Base-by-base conservation (phyloP, 2,888 invertebrate species). In the Saturnia pavonia region DNA sequence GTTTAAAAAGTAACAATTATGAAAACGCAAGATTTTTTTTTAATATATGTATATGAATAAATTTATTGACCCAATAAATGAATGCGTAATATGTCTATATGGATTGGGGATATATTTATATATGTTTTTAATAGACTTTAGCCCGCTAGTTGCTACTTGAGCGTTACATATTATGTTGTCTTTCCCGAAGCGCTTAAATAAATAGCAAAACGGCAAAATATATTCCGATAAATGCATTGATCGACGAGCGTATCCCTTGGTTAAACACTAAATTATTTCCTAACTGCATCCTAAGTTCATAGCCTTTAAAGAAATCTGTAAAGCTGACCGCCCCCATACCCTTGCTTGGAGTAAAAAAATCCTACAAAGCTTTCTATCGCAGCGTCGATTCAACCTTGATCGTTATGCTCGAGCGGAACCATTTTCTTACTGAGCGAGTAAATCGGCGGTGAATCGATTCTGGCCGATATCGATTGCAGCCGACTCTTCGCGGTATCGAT, bases 351-450 rank as follows among this genome's bases (percentile, higher is more conserved):
- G 74, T 77, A 70, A 83, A 84, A 80, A 80, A 69, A 76, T 82
- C 83, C 90, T 90, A 89, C 85, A 90, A 91, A 89, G 80, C 83
- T 81, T 54, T 22, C 9, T 82, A 82, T 76, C 71, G 19, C 0
- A 11, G 22, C 65, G 14, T 73, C 70, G 73, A 73, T 79, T 91
- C 90, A 93, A 9, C 89, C 91, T 78, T 91, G 91, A 77, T 91
- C 92, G 72, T 76, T 81, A 73, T 87, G 87, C 60, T 94, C 93
- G 27, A 91, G 72, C 7, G 90, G 85, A 4, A 90, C 76, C 83
- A 89, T 88, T 74, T 94, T 94, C 78, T 94, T 94, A 81, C 88
- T 92, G 71, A 93, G 84, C 1, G 94, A 91, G 74, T 94, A 94
- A 1, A 94, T 91, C 0, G 93, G 90, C 0, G 92, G 90, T 8